These are phyloP conservation scores for Myanophis thanlyinensis DNA, from an alignment of 2,113 vertebrate genomes.

Conservation along the genomic window DNA sequence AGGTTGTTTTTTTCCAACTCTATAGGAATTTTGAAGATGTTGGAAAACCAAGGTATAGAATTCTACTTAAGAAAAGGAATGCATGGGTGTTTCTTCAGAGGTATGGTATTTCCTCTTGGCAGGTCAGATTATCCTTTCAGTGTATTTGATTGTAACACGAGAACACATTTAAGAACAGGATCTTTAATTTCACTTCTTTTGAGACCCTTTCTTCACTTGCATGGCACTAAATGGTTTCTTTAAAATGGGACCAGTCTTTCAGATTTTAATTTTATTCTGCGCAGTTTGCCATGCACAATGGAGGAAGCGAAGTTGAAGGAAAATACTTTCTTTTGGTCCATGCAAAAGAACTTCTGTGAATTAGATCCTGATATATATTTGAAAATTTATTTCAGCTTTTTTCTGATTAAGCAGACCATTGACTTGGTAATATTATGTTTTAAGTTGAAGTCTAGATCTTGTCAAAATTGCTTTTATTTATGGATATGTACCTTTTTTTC, in stretches of 20 bases:
- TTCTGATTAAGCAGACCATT: not conserved
- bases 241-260: not conserved
- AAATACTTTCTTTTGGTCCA: not conserved
- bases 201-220: not conserved
- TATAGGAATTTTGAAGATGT: not conserved
- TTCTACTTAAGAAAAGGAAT: not conserved
- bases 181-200: not conserved
- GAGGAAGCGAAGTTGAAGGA: not conserved
- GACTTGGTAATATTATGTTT: not conserved
- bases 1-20: not conserved
- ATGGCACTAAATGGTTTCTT: not conserved
- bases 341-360: not conserved
- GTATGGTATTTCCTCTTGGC: not conserved
- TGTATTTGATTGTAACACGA: not conserved
- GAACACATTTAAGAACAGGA: not conserved
- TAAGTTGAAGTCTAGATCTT: not conserved
- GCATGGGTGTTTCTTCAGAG: not conserved
- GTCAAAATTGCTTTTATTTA: not conserved
- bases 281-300: not conserved
- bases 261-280: not conserved
- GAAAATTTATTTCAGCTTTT: not conserved
- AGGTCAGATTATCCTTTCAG: not conserved
- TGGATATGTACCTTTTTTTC: accelerated
- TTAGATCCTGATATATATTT: not conserved
- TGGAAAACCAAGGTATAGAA: not conserved